A percentile compares a stretch with the other conserved stretches of the same genome.
Evolutionary conservation across 2,797 vertebrate species (phyloP).

Genomic region (Pitangus sulphuratus): DNA sequence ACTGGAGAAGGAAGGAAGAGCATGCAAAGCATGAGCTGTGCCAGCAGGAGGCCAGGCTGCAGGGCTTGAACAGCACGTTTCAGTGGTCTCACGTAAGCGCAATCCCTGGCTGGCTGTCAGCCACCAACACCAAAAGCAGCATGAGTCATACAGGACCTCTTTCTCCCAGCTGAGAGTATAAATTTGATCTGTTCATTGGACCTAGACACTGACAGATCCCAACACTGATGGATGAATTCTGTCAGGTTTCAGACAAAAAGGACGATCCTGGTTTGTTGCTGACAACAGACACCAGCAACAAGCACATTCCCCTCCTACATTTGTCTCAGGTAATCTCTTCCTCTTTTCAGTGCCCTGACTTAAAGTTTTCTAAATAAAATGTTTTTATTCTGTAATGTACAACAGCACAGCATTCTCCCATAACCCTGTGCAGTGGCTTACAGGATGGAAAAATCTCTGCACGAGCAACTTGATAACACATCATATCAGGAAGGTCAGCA

Average conservation of each 20-base stretch:
- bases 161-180: background rate
- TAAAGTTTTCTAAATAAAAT: background rate
- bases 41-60: background rate
- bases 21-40: constrained; percentile 2
- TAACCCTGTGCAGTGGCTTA: background rate
- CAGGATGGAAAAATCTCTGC: background rate
- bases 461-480: background rate
- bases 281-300: background rate
- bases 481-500: background rate
- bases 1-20: background rate
- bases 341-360: background rate
- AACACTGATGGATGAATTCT: background rate
- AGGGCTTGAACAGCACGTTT: background rate
- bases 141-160: background rate
- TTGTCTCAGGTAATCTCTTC: background rate
- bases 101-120: background rate
- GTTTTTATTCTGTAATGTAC: background rate
- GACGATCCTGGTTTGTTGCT: background rate
- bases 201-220: background rate
- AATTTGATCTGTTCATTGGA: background rate
- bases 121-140: background rate
- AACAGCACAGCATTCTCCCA: background rate
- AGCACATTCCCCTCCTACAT: background rate
- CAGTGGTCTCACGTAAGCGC: background rate
- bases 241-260: background rate